Evolutionary conservation across 2,888 invertebrate species (phyloP).

Genomic region (Seira musarum): DNA sequence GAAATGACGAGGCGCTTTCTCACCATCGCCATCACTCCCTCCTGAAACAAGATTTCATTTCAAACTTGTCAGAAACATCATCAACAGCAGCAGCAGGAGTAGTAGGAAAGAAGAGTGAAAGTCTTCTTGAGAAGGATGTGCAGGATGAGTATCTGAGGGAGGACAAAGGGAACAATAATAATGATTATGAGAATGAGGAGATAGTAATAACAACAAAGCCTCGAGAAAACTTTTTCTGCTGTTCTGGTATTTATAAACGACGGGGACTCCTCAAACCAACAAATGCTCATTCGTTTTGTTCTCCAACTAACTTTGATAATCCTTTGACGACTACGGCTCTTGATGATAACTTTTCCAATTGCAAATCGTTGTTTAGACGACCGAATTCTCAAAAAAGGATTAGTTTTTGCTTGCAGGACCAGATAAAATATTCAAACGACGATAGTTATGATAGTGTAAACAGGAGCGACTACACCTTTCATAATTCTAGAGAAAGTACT

Average conservation of each 20-base stretch:
- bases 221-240: not conserved
- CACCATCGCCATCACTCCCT: constrained; percentile 15
- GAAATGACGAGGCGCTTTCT: not conserved
- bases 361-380: constrained; percentile 3
- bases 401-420: constrained; percentile 5
- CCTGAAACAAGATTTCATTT: constrained; percentile 16
- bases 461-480: not conserved
- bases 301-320: not conserved
- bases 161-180: constrained; percentile 1
- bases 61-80: constrained; percentile 14
- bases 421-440: constrained; percentile 11
- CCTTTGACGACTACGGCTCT: not conserved
- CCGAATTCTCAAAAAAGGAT: not conserved
- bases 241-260: not conserved
- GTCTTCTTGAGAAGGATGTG: not conserved
- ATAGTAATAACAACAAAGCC: constrained; percentile 6
- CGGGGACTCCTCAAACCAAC: not conserved
- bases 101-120: not conserved
- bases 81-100: not conserved
- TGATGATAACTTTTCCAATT: not conserved
- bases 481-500: too few species aligned
- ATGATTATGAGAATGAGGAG: constrained; percentile 11
- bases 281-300: not conserved
- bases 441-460: not conserved
- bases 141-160: not conserved